phyloP scores from a whole-genome alignment of 2,888 invertebrate species.

The Parascotia fuliginaria region DNA sequence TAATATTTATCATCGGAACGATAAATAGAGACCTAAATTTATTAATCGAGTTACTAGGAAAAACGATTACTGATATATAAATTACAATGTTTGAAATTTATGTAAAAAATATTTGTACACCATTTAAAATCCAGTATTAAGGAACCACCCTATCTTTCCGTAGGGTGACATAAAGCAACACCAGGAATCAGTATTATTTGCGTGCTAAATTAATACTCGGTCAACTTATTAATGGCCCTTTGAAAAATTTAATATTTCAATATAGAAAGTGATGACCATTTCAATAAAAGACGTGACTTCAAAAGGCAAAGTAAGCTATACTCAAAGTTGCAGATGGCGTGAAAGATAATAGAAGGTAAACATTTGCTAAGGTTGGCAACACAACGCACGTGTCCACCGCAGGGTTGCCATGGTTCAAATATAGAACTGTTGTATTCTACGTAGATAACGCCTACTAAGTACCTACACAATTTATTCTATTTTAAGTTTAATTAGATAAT shows the following conservation, averaged over 20 bases:
- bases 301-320: conserved; percentile 26
- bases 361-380: conserved; percentile 58
- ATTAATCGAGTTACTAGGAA: conserved; percentile 43
- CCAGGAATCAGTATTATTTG: too few species aligned
- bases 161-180: too few species aligned
- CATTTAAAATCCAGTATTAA: too few species aligned
- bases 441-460: too few species aligned
- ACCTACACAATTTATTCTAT: too few species aligned
- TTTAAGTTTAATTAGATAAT: too few species aligned
- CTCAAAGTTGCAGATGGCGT: conserved; percentile 44
- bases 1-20: conserved; percentile 58
- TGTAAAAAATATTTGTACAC: too few species aligned
- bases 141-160: too few species aligned
- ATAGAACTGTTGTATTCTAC: too few species aligned
- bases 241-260: conserved; percentile 12
- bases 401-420: conserved; percentile 23
- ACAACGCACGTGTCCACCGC: conserved; percentile 20
- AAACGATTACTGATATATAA: conserved; percentile 39
- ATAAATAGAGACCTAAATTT: conserved; percentile 53
- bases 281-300: conserved; percentile 25
- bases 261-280: conserved; percentile 7
- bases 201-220: too few species aligned
- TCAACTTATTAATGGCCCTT: not conserved
- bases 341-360: conserved; percentile 72
- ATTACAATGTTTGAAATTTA: not conserved